Evolutionary conservation across 2,113 vertebrate genomes (phyloP), one percentile per base, ranked within the genome.

Genomic region (Geococcyx californianus): DNA sequence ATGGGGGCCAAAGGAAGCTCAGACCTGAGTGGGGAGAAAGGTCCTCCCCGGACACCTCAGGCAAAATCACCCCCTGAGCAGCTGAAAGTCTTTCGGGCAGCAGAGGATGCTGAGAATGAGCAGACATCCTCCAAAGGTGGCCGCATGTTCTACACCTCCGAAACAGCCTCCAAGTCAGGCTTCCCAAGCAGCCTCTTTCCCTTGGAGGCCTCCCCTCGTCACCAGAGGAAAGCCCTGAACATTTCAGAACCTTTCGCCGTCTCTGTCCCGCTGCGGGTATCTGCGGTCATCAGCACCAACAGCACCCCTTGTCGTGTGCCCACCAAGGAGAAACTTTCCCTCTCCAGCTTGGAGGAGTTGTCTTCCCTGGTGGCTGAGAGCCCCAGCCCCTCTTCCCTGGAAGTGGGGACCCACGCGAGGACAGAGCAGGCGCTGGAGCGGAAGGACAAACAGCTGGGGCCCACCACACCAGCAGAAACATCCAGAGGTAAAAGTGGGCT

Each of bases 231-330:
- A 92, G 99, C 99, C 23, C 97, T 99, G 92, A 99, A 99, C 97
- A 99, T 99, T 96, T 99, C 99, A 0, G 99, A 99, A 96, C 99
- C 99, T 9, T 99, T 99, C 0, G 99, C 99, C 0, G 99, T 99
- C 55, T 99, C 99, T 0, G 99, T 99, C 6, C 99, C 99, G 0
- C 98, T 99, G 47, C 98, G 99, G 0, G 99, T 99, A 31, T 99
- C 99, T 0, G 99, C 99, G 0, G 99, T 99, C 77, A 99, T 99
- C 98, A 99, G 98, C 92, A 98, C 98, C 77, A 99, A 99, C 97
- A 99, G 99, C 97, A 99, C 98, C 3, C 99, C 99, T 0, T 99
- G 99, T 98, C 98, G 99, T 3, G 94, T 97, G 3, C 97, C 98
- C 3, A 69, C 93, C 26, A 99, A 99, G 90, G 99, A 99, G 55